Evolutionary conservation across 2,888 invertebrate species (phyloP), one percentile per base, ranked within the genome.

Genomic region (Stratiomys singularior): DNA sequence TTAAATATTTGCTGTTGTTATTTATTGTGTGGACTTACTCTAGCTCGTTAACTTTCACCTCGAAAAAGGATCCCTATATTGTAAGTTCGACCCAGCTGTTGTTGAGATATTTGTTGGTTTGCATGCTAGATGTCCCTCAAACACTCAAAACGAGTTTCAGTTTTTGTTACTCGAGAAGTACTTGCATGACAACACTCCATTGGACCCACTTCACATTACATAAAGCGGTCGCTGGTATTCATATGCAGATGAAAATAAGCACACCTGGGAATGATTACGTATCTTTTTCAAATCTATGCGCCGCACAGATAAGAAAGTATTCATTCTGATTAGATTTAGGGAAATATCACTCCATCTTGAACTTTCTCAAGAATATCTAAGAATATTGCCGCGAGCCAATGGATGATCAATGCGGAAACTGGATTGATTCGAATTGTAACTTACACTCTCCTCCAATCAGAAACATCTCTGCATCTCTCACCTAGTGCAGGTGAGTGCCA

Each of bases 401-500:
- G n/a, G n/a, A n/a, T n/a, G n/a, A n/a, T n/a, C n/a, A n/a, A n/a
- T n/a, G n/a, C n/a, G n/a, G n/a, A 5, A 37, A 9, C 9, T 37
- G 9, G 9, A 5, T 37, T 5, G 37, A 5, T 9, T 37, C 9
- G 3, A 3, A 37, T 37, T 37, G 52, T 13, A 13, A 7, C 18
- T 60, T 60, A 21, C 2, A 21, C 28, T 66, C 21, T 37, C 37
- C 66, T 66, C 30, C 66, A 30, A 11, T 18, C 18, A 27, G 66
- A 66, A 66, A 30, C 18, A 30, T 18, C n/a, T 66, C 30, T n/a
- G 28, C n/a, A 66, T 30, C 27, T 44, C 18, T 69, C 47, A 47
- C 69, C 69, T 69, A 47, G 47, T 27, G 47, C 69, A 69, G 47
- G 69, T 47, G 47, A 69, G 47, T 46, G 13, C 47, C 69, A 25